Evolutionary conservation across 1,140 invertebrate species (phyloP).

Genomic region (Brachionus rubens): DNA sequence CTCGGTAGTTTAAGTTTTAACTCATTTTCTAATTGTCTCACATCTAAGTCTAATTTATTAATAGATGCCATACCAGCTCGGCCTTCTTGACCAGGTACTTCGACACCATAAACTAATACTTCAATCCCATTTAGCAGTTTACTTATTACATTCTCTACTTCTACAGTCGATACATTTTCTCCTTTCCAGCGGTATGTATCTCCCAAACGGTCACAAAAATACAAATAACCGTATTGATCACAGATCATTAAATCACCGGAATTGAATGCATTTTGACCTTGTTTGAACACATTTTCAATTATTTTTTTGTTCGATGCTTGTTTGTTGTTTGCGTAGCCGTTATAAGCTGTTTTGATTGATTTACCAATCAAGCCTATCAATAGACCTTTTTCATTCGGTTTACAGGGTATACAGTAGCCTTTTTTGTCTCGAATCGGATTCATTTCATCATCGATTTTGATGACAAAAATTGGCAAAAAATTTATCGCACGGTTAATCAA

Average conservation of each 20-base stretch:
- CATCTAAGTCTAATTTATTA: background rate
- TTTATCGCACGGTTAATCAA: constrained; percentile 65
- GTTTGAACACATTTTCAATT: constrained; percentile 79
- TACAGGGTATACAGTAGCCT: constrained; percentile 73
- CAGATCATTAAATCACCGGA: constrained; percentile 89
- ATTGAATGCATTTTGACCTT: constrained; percentile 85
- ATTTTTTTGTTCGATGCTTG: constrained; percentile 89
- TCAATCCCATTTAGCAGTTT: constrained; percentile 75
- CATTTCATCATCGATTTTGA: constrained; percentile 36
- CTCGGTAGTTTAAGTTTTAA: background rate
- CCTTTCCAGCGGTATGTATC: constrained; percentile 93
- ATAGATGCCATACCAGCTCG: constrained; percentile 32
- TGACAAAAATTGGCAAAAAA: constrained; percentile 17
- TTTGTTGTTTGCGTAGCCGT: constrained; percentile 81
- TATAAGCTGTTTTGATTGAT: constrained; percentile 63
- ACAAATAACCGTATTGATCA: constrained; percentile 90
- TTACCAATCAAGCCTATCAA: constrained; percentile 92
- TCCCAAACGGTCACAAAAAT: constrained; percentile 90
- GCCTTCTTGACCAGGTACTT: constrained; percentile 65
- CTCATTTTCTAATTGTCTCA: background rate
- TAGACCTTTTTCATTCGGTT: constrained; percentile 84
- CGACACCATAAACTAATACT: constrained; percentile 87
- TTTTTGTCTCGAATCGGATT: constrained; percentile 53
- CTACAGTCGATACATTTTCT: constrained; percentile 96
- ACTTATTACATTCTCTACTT: constrained; percentile 89